Base-by-base conservation (phyloP, 2,113 vertebrate genomes). In the Gymnocephalus cernua region DNA sequence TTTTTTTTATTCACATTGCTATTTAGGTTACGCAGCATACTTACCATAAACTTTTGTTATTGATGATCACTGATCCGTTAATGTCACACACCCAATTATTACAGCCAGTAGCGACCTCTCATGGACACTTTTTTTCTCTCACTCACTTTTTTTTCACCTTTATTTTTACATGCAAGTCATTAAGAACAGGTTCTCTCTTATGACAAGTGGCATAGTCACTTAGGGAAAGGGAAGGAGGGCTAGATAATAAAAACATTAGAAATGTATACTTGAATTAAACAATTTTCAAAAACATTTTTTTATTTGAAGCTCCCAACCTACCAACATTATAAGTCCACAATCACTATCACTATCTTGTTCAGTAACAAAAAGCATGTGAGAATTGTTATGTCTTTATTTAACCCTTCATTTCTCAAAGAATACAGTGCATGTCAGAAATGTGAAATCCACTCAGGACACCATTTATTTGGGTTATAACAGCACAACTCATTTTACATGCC, bases 351-450 rank as follows among this genome's bases (percentile, higher is more conserved):
- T 53, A 27, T 23, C 32, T 63, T 63, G 10, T 74, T 64, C 23
- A 54, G 13, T 44, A 27, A 32, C 2, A 25, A 58, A 50, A 48
- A 45, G 1, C 3, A 54, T 6, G 14, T 35, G 41, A 51, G 7
- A 47, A 72, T 15, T 25, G 21, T 65, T 51, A 6, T 63, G 44
- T 57, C 8, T 59, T 67, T 47, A 23, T 63, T 54, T 54, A 4
- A 21, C 47, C 6, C 18, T 58, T 69, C 79, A 59, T 74, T 88
- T 66, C 19, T 56, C 1, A 53, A n/a, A 66, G 9, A 53, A 51
- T 11, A 8, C 41, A 58, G 23, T 32, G n/a, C 6, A 27, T 25
- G 41, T 74, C 16, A 58, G 27, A 82, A 54, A 16, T 18, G 23
- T 56, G 19, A 48, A 44, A 63, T 48, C 2, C 15, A 51, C 3